Evolutionary conservation across 2,888 invertebrate species (phyloP).

Genomic region (Podabrus alpinus): DNA sequence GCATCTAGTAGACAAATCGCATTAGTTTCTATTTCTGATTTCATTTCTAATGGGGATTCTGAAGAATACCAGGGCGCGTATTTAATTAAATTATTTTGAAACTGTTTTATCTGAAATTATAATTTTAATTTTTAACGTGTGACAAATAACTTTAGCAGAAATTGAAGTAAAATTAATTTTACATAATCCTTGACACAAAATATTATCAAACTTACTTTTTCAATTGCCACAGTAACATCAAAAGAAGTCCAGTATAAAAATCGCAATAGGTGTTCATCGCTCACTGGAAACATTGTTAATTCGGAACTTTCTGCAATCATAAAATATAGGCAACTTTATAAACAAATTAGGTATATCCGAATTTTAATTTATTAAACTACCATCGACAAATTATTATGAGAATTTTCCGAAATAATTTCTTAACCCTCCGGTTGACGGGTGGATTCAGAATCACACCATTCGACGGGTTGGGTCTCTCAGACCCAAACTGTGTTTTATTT

Average conservation of each 20-base stretch:
- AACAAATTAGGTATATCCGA: no score
- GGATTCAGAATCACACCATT: no score
- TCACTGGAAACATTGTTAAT: constrained; percentile 16
- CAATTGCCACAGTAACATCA: constrained; percentile 46
- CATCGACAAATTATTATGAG: no score
- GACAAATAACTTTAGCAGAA: no score
- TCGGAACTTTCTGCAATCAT: not conserved
- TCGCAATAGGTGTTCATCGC: constrained; percentile 46
- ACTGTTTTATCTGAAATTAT: not conserved
- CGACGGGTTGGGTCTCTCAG: no score
- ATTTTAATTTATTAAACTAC: no score
- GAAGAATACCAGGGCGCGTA: constrained; percentile 49
- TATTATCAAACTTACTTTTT: constrained; percentile 41
- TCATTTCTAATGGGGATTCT: constrained; percentile 40
- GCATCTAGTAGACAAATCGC: constrained; percentile 45
- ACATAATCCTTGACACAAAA: not conserved
- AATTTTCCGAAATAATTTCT: no score
- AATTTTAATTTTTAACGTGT: not conserved
- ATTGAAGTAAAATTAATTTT: not conserved
- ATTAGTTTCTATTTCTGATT: constrained; percentile 44
- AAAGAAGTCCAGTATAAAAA: constrained; percentile 47
- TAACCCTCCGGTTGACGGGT: no score
- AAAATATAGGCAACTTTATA: not conserved
- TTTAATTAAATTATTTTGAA: constrained; percentile 38
- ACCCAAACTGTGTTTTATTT: no score